Conservation (phyloP, 2,113 vertebrate species). For the Platysternon megacephalum region DNA sequence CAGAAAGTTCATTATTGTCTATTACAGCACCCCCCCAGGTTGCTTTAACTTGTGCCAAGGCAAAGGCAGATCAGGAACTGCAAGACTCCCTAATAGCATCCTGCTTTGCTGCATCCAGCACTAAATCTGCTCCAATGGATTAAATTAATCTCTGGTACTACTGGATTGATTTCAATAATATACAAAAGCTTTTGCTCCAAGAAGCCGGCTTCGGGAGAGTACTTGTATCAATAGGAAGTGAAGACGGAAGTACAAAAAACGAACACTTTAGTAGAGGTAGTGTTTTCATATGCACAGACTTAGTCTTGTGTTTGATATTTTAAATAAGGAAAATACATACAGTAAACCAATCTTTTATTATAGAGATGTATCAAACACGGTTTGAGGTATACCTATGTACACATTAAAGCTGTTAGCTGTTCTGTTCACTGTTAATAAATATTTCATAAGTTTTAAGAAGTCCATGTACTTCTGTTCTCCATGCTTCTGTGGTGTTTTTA, state of each 20-base stretch:
- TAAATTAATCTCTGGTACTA: not conserved
- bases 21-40: not conserved
- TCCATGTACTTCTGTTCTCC: not conserved
- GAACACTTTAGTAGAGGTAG: not conserved
- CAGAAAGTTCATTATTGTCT: rapidly evolving
- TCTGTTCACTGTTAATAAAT: not conserved
- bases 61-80: not conserved
- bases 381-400: not conserved
- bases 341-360: not conserved
- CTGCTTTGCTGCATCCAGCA: not conserved
- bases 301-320: not conserved
- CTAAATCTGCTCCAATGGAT: not conserved
- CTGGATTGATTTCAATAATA: not conserved
- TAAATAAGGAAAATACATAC: not conserved
- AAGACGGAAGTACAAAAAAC: not conserved
- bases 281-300: not conserved
- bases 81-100: not conserved
- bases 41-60: not conserved
- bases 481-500: not conserved
- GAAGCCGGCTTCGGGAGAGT: not conserved
- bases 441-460: not conserved
- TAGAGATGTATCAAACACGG: not conserved
- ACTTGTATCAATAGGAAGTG: not conserved
- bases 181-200: not conserved
- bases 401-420: not conserved